A percentile compares a stretch with the other conserved stretches of the same genome.
These are phyloP conservation scores for Phyto melanocephala DNA, from an alignment of 2,888 invertebrate genomes.

Conservation along the genomic window DNA sequence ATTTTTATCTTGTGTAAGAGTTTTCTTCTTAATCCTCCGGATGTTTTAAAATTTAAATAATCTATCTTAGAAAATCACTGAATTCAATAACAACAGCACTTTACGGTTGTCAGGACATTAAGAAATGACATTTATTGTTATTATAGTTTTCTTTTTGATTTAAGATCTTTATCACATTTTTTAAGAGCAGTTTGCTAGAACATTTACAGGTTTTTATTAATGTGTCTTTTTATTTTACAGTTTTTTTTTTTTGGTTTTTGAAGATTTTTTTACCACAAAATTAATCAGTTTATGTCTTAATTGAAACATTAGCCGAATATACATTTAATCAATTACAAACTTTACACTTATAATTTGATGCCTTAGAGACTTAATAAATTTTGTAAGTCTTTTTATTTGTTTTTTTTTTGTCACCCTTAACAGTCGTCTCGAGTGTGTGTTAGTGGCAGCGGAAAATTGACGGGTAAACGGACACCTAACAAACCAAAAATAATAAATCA, in stretches of 20 bases:
- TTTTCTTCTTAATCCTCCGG: constrained; percentile 30
- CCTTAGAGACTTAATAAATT: constrained; percentile 48
- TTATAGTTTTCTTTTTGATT: not conserved
- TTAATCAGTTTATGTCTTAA: constrained; percentile 31
- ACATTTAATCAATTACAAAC: constrained; percentile 49
- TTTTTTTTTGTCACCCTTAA: constrained; percentile 43
- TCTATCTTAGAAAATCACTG: constrained; percentile 38
- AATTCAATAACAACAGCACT: not conserved
- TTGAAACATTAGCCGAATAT: constrained; percentile 38
- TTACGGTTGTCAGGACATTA: not conserved
- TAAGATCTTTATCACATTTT: constrained; percentile 17
- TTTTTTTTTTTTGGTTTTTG: not conserved
- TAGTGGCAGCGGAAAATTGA: not conserved
- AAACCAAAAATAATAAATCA: constrained; percentile 52
- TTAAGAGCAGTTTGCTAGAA: not conserved
- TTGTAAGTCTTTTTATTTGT: constrained; percentile 4
- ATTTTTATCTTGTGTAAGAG: constrained; percentile 27
- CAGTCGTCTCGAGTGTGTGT: constrained; percentile 11
- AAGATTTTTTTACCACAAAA: not conserved
- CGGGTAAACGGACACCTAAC: constrained; percentile 47
- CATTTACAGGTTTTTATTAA: not conserved
- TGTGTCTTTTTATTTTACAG: not conserved
- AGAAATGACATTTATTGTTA: constrained; percentile 1
- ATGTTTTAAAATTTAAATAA: constrained; percentile 37
- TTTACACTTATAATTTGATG: constrained; percentile 58